phyloP scores from a whole-genome alignment of 2,888 invertebrate species.

The Eucera pruinosa region DNA sequence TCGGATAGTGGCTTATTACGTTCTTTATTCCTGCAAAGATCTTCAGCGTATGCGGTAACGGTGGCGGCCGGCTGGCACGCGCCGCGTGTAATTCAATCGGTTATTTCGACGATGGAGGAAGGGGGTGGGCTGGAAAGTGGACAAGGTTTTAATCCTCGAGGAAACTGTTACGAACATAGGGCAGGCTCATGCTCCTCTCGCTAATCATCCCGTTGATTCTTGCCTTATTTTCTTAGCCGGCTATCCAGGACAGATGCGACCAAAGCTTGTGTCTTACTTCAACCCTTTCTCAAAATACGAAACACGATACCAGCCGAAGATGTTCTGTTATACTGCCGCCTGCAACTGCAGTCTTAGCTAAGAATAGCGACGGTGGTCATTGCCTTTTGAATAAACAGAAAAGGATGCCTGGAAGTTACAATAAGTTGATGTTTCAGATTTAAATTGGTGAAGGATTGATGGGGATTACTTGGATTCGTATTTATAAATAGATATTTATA shows the following conservation, averaged over 20 bases:
- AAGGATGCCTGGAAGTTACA: background rate
- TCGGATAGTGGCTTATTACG: conserved; percentile 47
- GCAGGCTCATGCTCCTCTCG: conserved; percentile 10
- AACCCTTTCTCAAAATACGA: conserved; percentile 70
- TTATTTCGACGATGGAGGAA: conserved; percentile 74
- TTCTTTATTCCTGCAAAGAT: conserved; percentile 53
- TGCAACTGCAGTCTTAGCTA: background rate
- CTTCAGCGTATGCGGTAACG: conserved; percentile 44
- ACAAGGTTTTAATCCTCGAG: conserved; percentile 67
- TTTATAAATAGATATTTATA: too few relatives aligned
- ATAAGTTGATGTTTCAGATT: background rate
- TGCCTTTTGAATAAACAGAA: background rate
- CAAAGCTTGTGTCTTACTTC: conserved; percentile 20
- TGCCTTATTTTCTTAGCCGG: conserved; percentile 77
- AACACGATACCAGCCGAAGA: conserved; percentile 61
- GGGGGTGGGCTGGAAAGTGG: conserved; percentile 31
- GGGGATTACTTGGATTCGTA: too few relatives aligned
- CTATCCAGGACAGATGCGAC: conserved; percentile 69
- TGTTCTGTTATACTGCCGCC: background rate
- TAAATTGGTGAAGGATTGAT: too few relatives aligned
- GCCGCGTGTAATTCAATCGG: conserved; percentile 83
- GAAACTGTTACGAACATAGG: conserved; percentile 74
- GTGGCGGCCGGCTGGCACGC: conserved; percentile 80
- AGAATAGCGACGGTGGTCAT: background rate
- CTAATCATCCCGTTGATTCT: conserved; percentile 69